Evolutionary conservation across 2,113 vertebrate genomes (phyloP).

Genomic region (Phaethornis superciliosus): DNA sequence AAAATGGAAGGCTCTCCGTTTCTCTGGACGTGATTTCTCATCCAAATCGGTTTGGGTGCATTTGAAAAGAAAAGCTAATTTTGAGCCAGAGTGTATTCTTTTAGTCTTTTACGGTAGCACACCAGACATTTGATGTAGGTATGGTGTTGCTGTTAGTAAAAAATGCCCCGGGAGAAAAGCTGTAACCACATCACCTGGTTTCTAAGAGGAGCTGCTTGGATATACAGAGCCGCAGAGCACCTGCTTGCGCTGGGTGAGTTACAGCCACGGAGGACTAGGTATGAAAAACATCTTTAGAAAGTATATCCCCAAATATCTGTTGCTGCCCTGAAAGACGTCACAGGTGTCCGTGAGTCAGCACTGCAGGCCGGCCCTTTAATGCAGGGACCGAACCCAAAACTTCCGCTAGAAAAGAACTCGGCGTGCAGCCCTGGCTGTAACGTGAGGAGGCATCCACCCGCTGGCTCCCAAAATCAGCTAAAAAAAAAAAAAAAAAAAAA

Average conservation of each 20-base stretch:
- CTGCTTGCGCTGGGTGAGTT: background rate
- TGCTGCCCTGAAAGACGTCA: background rate
- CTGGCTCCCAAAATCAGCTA: background rate
- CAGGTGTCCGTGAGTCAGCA: conserved; percentile 58
- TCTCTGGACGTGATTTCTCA: background rate
- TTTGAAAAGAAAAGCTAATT: background rate
- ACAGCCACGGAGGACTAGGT: accelerated
- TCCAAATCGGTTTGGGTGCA: background rate
- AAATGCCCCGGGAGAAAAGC: background rate
- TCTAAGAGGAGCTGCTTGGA: background rate
- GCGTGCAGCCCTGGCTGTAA: accelerated
- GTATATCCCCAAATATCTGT: background rate
- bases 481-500: background rate
- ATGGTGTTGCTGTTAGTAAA: background rate
- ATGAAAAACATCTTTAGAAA: background rate
- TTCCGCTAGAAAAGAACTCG: background rate
- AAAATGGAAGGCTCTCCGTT: background rate
- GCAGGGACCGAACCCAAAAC: background rate
- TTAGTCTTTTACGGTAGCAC: background rate
- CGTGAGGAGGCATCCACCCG: background rate
- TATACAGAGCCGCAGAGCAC: background rate
- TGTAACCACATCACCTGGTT: background rate
- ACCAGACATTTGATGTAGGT: background rate
- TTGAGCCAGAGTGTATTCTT: background rate
- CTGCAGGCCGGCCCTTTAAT: background rate